Evolutionary conservation across 2,888 invertebrate species (phyloP).

Genomic region (Zygogramma bicolorata): DNA sequence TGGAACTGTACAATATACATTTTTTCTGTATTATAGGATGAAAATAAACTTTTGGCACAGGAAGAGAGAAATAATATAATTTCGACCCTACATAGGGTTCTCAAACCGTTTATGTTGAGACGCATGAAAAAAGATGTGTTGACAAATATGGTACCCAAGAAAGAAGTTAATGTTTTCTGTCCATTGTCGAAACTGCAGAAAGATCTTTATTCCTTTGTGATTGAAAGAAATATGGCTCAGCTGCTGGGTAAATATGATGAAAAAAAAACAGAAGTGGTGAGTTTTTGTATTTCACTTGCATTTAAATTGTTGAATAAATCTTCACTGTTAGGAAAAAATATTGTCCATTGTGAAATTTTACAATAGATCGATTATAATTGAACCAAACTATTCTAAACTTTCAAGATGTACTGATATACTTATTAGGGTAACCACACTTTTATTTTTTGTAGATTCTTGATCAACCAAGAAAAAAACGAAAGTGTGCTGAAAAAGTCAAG

Average conservation of each 20-base stretch:
- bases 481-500: slow-evolving; percentile 50
- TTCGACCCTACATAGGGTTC: slow-evolving; percentile 72
- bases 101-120: slow-evolving; percentile 77
- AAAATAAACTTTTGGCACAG: slow-evolving; percentile 62
- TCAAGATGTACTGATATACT: background rate
- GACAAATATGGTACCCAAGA: slow-evolving; percentile 74
- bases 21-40: slow-evolving; percentile 38
- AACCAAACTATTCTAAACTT: too few species aligned
- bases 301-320: background rate
- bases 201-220: slow-evolving; percentile 70
- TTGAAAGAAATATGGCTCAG: slow-evolving; percentile 65
- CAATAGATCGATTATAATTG: too few species aligned
- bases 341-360: too few species aligned
- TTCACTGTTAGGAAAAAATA: too few species aligned
- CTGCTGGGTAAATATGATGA: slow-evolving; percentile 37
- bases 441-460: slow-evolving; percentile 12
- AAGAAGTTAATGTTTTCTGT: slow-evolving; percentile 75
- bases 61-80: slow-evolving; percentile 71
- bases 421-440: too few species aligned
- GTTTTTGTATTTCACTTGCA: background rate
- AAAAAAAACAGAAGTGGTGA: slow-evolving; percentile 25
- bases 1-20: background rate
- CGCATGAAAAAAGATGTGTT: slow-evolving; percentile 77
- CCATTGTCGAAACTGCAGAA: slow-evolving; percentile 73
- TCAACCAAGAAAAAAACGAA: slow-evolving; percentile 60